A percentile compares a stretch with the other conserved stretches of the same genome.
Conservation (phyloP, 2,888 invertebrate species). For the Actias luna region DNA sequence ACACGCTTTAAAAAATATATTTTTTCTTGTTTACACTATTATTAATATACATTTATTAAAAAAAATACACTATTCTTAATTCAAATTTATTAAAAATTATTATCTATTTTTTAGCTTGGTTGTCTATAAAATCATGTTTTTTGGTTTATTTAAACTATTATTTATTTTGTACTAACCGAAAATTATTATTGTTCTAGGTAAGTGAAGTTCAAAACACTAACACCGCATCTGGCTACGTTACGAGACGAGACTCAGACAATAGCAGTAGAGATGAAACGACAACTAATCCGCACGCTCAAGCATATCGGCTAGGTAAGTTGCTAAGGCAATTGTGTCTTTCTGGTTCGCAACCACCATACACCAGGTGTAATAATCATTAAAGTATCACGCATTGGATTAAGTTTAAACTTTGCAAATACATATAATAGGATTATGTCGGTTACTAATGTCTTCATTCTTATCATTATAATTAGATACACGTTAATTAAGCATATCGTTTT, state of each 20-base stretch:
- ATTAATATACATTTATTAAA: too few relatives aligned
- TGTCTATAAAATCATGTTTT: too few relatives aligned
- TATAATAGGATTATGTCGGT: not conserved
- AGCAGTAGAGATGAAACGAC: slow-evolving; percentile 19
- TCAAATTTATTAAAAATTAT: too few relatives aligned
- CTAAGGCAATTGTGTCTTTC: not conserved
- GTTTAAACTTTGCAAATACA: not conserved
- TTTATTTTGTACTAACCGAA: too few relatives aligned
- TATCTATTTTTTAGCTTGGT: too few relatives aligned
- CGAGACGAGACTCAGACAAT: not conserved
- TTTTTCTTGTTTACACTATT: too few relatives aligned
- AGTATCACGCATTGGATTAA: not conserved
- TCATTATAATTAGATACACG: not conserved
- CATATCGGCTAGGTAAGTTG: slow-evolving; percentile 43
- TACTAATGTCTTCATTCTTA: not conserved
- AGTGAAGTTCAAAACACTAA: slow-evolving; percentile 32
- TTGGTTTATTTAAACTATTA: too few relatives aligned
- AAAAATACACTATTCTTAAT: too few relatives aligned
- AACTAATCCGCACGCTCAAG: slow-evolving; percentile 34
- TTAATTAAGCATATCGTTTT: not conserved
- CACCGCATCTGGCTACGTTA: not conserved
- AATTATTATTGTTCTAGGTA: slow-evolving; percentile 49
- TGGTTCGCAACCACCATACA: not conserved
- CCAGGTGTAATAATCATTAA: too few relatives aligned
- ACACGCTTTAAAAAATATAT: too few relatives aligned